phyloP scores from a whole-genome alignment of 2,797 vertebrate species.

The Notolepis coatsorum region DNA sequence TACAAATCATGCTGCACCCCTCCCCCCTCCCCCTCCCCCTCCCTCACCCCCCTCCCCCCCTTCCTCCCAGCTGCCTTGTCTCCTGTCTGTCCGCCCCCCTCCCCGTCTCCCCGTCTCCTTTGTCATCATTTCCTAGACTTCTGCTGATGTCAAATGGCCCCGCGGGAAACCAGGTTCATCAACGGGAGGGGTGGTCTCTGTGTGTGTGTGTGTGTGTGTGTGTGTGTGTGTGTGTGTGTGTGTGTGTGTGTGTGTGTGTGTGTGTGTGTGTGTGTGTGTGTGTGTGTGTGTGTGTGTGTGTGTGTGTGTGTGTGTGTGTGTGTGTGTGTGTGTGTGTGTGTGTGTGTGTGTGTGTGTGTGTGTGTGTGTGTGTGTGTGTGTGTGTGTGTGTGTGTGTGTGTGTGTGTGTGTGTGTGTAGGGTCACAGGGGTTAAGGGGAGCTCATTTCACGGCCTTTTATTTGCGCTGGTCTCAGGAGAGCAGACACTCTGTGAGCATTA shows the following conservation, averaged over 20 bases:
- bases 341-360: conserved; percentile 5
- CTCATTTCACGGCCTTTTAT: conserved; percentile 85
- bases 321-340: conserved; percentile 12
- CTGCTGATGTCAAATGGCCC: conserved; percentile 59
- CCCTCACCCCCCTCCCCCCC: too few species aligned
- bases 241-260: conserved; percentile 1
- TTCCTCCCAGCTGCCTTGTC: conserved; percentile 64
- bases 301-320: conserved; percentile 18
- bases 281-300: conserved; percentile 1
- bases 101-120: conserved; percentile 23
- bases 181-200: neutral
- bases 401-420: conserved; percentile 28
- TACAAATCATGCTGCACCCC: neutral
- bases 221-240: conserved; percentile 11
- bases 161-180: neutral
- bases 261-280: conserved; percentile 7
- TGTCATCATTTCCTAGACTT: conserved; percentile 65
- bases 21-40: neutral
- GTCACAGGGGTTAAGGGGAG: conserved; percentile 78
- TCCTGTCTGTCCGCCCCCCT: neutral
- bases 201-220: conserved; percentile 8
- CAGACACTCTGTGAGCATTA: conserved; percentile 72
- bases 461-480: conserved; percentile 77
- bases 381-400: conserved; percentile 1
- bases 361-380: conserved; percentile 13